phyloP scores from a whole-genome alignment of 2,888 invertebrate genomes.

The Agrilus biguttatus region DNA sequence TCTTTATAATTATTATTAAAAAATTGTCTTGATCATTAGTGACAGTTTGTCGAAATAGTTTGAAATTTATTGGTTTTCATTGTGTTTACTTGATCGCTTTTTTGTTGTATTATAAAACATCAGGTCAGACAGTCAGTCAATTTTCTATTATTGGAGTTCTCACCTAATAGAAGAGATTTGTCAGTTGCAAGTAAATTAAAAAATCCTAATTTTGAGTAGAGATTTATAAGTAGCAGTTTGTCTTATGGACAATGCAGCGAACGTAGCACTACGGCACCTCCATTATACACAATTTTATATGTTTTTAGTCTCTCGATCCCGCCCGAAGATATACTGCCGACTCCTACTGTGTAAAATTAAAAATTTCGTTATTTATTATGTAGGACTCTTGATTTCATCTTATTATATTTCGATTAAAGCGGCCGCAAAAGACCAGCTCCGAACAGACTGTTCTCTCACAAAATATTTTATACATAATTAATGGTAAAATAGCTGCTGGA shows the following conservation, averaged over 20 bases:
- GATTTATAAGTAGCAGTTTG: conserved; percentile 17
- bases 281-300: conserved; percentile 11
- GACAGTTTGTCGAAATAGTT: too few relatives aligned
- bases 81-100: too few relatives aligned
- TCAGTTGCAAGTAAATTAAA: conserved; percentile 15
- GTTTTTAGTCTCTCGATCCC: conserved; percentile 7
- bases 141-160: too few relatives aligned
- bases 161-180: conserved; percentile 8
- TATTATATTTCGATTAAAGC: conserved; percentile 5
- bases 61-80: too few relatives aligned
- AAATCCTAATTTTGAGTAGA: conserved; percentile 14
- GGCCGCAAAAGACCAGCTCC: too few relatives aligned
- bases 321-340: conserved; percentile 14
- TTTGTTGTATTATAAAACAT: too few relatives aligned
- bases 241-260: conserved; percentile 12
- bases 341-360: conserved; percentile 18
- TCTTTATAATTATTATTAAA: too few relatives aligned
- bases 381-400: conserved; percentile 13
- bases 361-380: conserved; percentile 15
- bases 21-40: too few relatives aligned
- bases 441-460: too few relatives aligned
- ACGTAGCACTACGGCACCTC: conserved; percentile 3
- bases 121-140: too few relatives aligned
- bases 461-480: too few relatives aligned
- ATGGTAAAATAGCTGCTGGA: too few relatives aligned